Conservation (phyloP, 2,888 invertebrate species). For the Amblyjoppa fuscipennis region DNA sequence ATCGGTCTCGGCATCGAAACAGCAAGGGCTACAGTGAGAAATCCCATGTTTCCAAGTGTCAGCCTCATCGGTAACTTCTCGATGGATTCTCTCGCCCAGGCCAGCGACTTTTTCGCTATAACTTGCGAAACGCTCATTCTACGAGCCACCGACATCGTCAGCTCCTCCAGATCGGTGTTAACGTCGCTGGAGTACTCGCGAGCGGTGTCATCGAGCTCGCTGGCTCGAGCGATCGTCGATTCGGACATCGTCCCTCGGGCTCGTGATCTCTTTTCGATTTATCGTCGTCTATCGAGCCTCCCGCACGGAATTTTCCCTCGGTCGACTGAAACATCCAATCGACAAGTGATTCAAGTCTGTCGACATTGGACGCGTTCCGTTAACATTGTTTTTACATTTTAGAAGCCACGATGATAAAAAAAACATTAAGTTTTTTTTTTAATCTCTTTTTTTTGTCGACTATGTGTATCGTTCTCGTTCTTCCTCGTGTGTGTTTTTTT, state of each 20-base stretch:
- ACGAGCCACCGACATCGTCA: slow-evolving; percentile 46
- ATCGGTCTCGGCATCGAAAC: slow-evolving; percentile 85
- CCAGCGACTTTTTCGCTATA: slow-evolving; percentile 72
- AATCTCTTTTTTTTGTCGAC: neutral
- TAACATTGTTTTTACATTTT: neutral
- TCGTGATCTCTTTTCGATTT: neutral
- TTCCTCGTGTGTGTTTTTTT: too few species aligned
- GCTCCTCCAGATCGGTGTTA: slow-evolving; percentile 42
- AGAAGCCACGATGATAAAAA: neutral
- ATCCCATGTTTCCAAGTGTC: slow-evolving; percentile 79
- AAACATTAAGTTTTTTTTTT: too few species aligned
- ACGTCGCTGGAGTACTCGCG: slow-evolving; percentile 37
- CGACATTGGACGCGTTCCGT: neutral
- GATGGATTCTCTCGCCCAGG: slow-evolving; percentile 75
- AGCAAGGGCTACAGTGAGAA: slow-evolving; percentile 76
- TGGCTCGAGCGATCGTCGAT: slow-evolving; percentile 40
- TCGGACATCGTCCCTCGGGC: slow-evolving; percentile 41
- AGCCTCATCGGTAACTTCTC: slow-evolving; percentile 78
- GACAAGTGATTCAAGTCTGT: slow-evolving; percentile 27
- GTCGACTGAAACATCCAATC: slow-evolving; percentile 34
- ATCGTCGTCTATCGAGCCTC: neutral
- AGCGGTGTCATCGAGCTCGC: slow-evolving; percentile 51
- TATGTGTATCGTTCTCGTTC: neutral
- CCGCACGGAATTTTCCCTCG: neutral
- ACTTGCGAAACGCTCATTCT: slow-evolving; percentile 69